Conservation (phyloP, 2,888 invertebrate species). For the Ormyrus nitidulus region DNA sequence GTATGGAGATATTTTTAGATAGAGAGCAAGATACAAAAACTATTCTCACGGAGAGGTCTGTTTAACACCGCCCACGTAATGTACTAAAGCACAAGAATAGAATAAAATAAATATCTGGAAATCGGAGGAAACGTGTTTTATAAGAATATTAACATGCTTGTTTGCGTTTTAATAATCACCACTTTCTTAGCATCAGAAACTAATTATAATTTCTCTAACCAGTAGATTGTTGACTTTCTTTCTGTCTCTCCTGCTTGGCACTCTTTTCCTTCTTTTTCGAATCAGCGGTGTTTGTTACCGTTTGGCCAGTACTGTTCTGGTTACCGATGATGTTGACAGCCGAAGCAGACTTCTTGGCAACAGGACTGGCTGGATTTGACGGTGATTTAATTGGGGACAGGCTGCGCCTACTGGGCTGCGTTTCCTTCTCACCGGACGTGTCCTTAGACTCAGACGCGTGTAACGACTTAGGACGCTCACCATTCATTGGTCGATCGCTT, state of each 20-base stretch:
- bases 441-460: conserved; percentile 65
- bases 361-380: conserved; percentile 22
- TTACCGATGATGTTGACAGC: conserved; percentile 1
- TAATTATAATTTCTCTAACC: no score
- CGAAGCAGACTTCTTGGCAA: conserved; percentile 13
- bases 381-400: conserved; percentile 64
- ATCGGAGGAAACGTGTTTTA: no score
- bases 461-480: conserved; percentile 67
- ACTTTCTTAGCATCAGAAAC: no score
- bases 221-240: no score
- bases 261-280: conserved; percentile 42
- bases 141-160: no score
- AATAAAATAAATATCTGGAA: no score
- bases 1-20: no score
- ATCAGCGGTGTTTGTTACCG: conserved; percentile 1
- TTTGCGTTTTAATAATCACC: no score
- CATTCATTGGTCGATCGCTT: conserved; percentile 56
- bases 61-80: no score
- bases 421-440: conserved; percentile 56
- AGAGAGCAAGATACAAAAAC: no score
- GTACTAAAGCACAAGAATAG: no score
- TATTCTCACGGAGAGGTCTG: no score
- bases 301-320: neutral
- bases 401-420: conserved; percentile 62
- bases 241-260: conserved; percentile 9